Evolutionary conservation across 2,888 invertebrate genomes (phyloP), one percentile per base, ranked within the genome.

Genomic region (Atethmia centrago): DNA sequence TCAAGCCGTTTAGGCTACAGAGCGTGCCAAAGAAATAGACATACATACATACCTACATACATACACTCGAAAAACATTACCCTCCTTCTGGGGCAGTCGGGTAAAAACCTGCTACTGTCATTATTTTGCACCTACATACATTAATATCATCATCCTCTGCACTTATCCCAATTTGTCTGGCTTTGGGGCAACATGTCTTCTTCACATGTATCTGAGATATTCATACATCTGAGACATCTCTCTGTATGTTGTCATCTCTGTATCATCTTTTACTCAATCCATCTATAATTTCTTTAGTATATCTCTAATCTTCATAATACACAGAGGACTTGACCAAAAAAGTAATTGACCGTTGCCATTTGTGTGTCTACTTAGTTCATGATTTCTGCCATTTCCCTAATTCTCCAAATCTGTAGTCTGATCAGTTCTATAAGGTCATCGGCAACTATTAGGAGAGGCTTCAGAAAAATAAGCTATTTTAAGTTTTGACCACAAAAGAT

Each of bases 341-440:
- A 51, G n/a, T 21, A 21, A 53, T 53, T 14, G 28, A 51, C 25
- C 9, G 68, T 69, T 59, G 12, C 25, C 16, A 59, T 67, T 45
- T 40, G 10, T 45, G 12, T n/a, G 59, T 40, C 36, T 55, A 73
- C 71, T 68, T 67, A 71, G 53, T 56, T 61, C 40, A 42, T n/a
- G 53, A 42, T 47, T 68, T 42, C 58, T 21, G 9, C 14, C 62
- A 64, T 59, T 69, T 61, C 62, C 47, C 40, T 68, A 49, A 56
- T 68, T 61, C 36, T 55, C 51, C 21, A 45, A 75, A 40, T 36
- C 49, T 47, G 66, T 70, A 61, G 59, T 25, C n/a, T 80, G 75
- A 73, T 76, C 71, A 82, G 25, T 8, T 9, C 10, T 78, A 12
- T 70, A 75, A 79, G 59, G 83, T 73, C 83, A 40, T n/a, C 16